Conservation (phyloP, 2,797 vertebrate genomes). For the Thripadectes ignobilis region DNA sequence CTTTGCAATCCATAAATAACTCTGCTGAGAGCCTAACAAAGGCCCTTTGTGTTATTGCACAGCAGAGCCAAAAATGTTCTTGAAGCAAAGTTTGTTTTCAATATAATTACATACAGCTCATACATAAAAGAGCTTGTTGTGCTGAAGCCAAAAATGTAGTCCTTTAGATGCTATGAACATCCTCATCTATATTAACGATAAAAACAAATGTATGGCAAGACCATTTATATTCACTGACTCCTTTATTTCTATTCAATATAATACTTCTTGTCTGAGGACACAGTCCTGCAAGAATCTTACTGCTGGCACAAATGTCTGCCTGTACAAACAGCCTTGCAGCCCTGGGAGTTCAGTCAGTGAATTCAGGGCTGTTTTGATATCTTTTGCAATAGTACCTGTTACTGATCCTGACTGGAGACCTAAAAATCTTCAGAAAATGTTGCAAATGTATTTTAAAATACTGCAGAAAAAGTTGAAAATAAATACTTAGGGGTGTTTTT, state of each 20-base stretch:
- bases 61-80: conserved; percentile 58
- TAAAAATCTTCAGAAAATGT: neutral
- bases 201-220: neutral
- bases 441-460: neutral
- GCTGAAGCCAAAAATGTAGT: neutral
- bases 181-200: neutral
- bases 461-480: neutral
- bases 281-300: neutral
- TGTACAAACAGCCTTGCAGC: neutral
- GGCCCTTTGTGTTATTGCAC: conserved; percentile 43
- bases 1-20: conserved; percentile 57
- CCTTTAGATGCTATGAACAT: neutral
- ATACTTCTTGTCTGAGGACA: neutral
- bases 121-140: conserved; percentile 30
- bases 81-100: conserved; percentile 62
- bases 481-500: neutral
- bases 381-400: neutral
- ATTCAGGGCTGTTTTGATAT: neutral
- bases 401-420: neutral
- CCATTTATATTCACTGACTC: neutral
- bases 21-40: conserved; percentile 56
- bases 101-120: conserved; percentile 46
- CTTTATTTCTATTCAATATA: neutral
- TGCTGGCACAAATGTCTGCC: conserved; percentile 3
- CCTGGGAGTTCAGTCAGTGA: neutral